Evolutionary conservation across 2,888 invertebrate genomes (phyloP), one percentile per base, ranked within the genome.

Genomic region (Drosophila peninsularis): DNA sequence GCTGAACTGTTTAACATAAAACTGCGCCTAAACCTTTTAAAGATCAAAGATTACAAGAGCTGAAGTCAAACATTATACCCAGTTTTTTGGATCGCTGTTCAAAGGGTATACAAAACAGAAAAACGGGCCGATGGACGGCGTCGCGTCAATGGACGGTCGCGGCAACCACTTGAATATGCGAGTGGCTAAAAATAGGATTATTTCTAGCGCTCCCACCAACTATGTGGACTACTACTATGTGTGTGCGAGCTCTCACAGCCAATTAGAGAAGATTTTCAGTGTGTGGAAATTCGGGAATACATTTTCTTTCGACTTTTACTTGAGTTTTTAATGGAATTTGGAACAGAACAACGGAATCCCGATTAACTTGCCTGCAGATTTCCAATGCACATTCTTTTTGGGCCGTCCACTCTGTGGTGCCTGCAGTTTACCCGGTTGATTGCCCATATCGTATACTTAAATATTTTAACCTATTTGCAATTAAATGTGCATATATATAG

Each of bases 321-420:
- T 52, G 34, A 44, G 36, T 41, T 56, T 21, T 55, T 52, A 24
- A 45, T 49, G 24, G 58, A 56, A 49, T 41, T 58, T 49, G 19
- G 27, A 10, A 13, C 41, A 24, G 32, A 3, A 24, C 5, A 24
- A 24, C 24, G 17, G 41, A 34, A 39, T 55, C 62, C 30, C 56
- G 30, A 27, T 30, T 47, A 60, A 78, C 82, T 89, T 95, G 96
- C 96, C 96, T 96, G 96, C 96, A 87, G 96, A 95, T 93, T 96
- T 96, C 96, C 96, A 96, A 93, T 96, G 96, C 88, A 96, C 95
- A 94, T 95, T 95, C 93, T 96, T 96, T 91, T 94, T 95, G 91
- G 94, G 95, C 92, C 94, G 93, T 85, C 92, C 92, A 91, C 93
- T 93, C 91, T 93, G 93, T 47, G 83, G 87, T 45, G 80, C 78